Conservation (phyloP, 1,140 invertebrate species). For the Aculops lycopersici region DNA sequence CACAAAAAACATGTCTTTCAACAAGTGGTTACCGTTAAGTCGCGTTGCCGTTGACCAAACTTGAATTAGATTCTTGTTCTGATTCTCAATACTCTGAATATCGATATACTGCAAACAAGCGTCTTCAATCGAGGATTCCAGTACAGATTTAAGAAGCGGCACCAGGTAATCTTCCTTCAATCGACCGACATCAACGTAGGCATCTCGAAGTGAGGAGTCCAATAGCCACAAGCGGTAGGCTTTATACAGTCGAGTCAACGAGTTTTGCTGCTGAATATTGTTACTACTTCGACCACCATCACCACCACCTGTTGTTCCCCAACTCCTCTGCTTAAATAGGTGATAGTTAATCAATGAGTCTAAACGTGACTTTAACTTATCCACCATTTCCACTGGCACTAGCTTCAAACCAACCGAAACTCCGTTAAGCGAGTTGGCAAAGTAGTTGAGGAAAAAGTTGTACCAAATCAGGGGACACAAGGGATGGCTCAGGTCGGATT, state of each 20-base stretch:
- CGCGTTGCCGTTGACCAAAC: background rate
- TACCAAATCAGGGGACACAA: slow-evolving; percentile 1
- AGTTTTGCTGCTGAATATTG: background rate
- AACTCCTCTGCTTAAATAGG: background rate
- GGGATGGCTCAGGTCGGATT: background rate
- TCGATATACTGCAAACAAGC: slow-evolving; percentile 1
- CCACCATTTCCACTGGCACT: background rate
- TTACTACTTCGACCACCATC: background rate
- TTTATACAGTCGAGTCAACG: slow-evolving; percentile 4
- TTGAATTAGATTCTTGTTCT: background rate
- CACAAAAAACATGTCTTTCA: background rate
- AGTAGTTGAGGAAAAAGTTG: slow-evolving; percentile 7
- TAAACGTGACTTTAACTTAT: slow-evolving; percentile 3
- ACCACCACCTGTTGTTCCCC: background rate
- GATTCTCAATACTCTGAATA: background rate
- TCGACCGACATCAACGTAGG: slow-evolving; percentile 7
- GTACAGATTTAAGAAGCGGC: slow-evolving; percentile 5
- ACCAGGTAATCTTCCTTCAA: slow-evolving; percentile 5
- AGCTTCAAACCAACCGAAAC: slow-evolving; percentile 5
- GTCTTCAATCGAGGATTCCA: background rate
- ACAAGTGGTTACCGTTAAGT: background rate
- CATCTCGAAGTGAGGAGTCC: slow-evolving; percentile 5
- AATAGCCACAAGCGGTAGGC: slow-evolving; percentile 6
- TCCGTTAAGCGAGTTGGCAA: slow-evolving; percentile 1
- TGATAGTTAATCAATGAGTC: slow-evolving; percentile 6